Conservation (phyloP, 2,797 vertebrate genomes). For the Paratrypauchen microcephalus region DNA sequence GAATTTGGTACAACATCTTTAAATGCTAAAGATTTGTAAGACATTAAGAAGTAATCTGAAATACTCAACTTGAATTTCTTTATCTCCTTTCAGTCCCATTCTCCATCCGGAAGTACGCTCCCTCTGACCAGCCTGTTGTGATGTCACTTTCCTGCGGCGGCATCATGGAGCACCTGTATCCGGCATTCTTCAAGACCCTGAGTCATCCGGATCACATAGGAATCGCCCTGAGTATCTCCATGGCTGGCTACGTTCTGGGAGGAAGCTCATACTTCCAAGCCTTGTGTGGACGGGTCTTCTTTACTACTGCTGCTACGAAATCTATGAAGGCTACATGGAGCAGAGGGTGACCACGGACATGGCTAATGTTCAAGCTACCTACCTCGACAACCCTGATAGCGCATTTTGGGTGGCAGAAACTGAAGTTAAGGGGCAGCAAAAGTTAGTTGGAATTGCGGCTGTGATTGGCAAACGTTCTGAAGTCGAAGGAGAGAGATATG, state of each 20-base stretch:
- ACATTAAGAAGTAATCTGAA: too few species aligned
- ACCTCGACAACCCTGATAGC: constrained; percentile 65
- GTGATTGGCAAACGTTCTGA: constrained; percentile 45
- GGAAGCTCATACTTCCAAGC: constrained; percentile 75
- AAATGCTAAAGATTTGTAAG: too few species aligned
- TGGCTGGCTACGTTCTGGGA: constrained; percentile 75
- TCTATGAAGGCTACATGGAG: constrained; percentile 62
- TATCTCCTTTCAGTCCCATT: constrained; percentile 53
- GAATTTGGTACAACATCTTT: too few species aligned
- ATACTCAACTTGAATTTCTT: too few species aligned
- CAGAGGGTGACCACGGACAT: constrained; percentile 59
- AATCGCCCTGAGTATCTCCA: constrained; percentile 67
- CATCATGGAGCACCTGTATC: constrained; percentile 72
- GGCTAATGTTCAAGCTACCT: constrained; percentile 59
- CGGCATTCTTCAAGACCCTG: constrained; percentile 75
- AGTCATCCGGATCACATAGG: constrained; percentile 75
- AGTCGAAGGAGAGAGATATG: constrained; percentile 23
- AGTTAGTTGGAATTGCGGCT: constrained; percentile 62
- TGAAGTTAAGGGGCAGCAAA: constrained; percentile 46
- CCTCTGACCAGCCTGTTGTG: constrained; percentile 60
- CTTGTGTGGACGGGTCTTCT: constrained; percentile 67
- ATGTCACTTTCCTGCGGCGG: constrained; percentile 62
- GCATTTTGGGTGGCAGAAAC: constrained; percentile 74
- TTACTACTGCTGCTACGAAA: constrained; percentile 72
- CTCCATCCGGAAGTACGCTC: constrained; percentile 66